Percentiles rank a stretch among this genome's conserved stretches.
Conservation (phyloP, 2,113 vertebrate genomes). For the Leucopsar rothschildi region DNA sequence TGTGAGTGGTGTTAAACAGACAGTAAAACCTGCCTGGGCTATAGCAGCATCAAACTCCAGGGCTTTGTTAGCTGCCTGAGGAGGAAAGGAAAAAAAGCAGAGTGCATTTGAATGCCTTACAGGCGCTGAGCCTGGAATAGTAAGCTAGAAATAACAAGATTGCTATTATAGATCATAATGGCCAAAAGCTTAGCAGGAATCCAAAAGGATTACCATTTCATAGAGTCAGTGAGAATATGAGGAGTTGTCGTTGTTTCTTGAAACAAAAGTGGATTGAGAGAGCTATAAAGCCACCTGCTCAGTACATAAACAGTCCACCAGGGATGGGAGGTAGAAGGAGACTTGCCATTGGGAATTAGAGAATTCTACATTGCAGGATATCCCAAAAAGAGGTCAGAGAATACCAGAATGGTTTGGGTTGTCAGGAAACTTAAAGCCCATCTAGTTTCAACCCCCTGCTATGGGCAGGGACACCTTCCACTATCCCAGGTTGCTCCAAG, state of each 20-base stretch:
- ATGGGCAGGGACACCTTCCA: not conserved
- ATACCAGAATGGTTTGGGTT: not conserved
- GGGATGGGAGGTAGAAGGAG: not conserved
- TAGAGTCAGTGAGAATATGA: not conserved
- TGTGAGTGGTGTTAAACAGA: conserved; percentile 14
- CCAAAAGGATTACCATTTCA: not conserved
- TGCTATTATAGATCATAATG: not conserved
- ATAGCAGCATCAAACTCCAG: not conserved
- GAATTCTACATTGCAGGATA: not conserved
- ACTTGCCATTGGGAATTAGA: not conserved
- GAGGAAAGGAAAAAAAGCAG: fast-evolving
- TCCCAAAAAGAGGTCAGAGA: not conserved
- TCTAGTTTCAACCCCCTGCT: not conserved
- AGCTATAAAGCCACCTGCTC: not conserved
- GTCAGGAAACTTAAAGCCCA: not conserved
- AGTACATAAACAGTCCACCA: not conserved
- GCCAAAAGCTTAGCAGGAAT: not conserved
- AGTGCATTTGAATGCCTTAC: not conserved
- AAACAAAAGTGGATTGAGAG: not conserved
- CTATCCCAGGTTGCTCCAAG: fast-evolving
- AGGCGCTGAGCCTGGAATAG: not conserved
- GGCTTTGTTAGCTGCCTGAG: conserved; percentile 8
- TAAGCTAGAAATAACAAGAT: not conserved
- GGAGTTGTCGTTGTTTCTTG: not conserved
- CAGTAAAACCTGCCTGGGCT: not conserved